These are phyloP conservation scores for Diaprepes abbreviatus DNA, from an alignment of 2,888 invertebrate genomes.

Conservation along the genomic window DNA sequence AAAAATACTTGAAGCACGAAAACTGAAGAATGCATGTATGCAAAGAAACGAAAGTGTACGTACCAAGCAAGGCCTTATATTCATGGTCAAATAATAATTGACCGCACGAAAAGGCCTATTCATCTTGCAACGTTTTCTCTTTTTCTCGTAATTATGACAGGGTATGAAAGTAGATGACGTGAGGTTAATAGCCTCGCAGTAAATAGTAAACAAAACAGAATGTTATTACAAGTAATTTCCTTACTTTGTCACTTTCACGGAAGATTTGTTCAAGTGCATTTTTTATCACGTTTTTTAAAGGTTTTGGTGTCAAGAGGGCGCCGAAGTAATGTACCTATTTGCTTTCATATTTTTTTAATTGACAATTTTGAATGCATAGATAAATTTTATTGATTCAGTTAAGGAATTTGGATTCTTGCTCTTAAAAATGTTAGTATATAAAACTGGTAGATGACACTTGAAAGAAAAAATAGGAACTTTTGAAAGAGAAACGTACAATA, in stretches of 20 bases:
- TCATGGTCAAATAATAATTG: constrained; percentile 34
- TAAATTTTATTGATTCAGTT: too few relatives aligned
- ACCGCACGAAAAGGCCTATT: constrained; percentile 4
- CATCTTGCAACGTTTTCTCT: constrained; percentile 22
- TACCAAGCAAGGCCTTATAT: constrained; percentile 17
- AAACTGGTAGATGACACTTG: too few relatives aligned
- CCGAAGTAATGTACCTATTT: too few relatives aligned
- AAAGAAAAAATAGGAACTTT: too few relatives aligned
- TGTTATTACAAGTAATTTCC: background rate
- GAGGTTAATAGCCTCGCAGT: constrained; percentile 14
- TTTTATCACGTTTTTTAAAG: too few relatives aligned
- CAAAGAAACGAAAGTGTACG: constrained; percentile 37
- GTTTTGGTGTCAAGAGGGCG: too few relatives aligned
- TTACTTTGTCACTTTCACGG: background rate
- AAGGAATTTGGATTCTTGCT: too few relatives aligned
- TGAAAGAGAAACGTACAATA: too few relatives aligned
- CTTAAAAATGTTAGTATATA: too few relatives aligned
- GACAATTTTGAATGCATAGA: too few relatives aligned
- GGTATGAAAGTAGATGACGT: constrained; percentile 15
- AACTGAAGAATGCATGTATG: constrained; percentile 7
- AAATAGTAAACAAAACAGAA: constrained; percentile 9
- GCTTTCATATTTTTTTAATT: too few relatives aligned
- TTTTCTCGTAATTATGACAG: constrained; percentile 22
- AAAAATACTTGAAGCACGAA: too few relatives aligned
- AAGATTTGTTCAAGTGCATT: background rate